Evolutionary conservation across 2,888 invertebrate genomes (phyloP).

Genomic region (Noctua janthina): DNA sequence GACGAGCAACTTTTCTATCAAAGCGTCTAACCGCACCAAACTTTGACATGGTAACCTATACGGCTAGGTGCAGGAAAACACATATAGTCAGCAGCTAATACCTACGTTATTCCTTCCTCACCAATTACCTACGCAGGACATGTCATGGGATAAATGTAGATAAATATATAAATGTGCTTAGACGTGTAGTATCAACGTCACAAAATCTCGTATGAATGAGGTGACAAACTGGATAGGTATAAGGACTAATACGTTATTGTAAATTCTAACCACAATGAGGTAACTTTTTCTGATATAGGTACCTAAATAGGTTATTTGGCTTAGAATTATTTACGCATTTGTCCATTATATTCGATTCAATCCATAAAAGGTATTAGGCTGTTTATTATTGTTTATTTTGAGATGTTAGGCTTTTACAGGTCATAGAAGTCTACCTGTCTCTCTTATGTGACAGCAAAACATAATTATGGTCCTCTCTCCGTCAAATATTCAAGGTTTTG

Average conservation of each 20-base stretch:
- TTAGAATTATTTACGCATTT: background rate
- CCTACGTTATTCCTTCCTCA: background rate
- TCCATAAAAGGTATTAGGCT: background rate
- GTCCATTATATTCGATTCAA: background rate
- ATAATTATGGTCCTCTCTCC: background rate
- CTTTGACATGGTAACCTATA: background rate
- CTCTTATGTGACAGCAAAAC: background rate
- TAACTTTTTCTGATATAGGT: background rate
- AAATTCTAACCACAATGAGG: background rate
- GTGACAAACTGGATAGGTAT: background rate
- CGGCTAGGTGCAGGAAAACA: background rate
- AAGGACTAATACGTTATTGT: background rate
- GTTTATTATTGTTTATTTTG: too few species aligned
- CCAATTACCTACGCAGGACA: background rate
- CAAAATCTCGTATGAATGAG: too few species aligned
- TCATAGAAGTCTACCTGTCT: background rate
- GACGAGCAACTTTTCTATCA: background rate
- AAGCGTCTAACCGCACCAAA: background rate
- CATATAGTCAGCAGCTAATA: background rate
- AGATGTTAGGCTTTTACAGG: too few species aligned
- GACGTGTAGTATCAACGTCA: too few species aligned
- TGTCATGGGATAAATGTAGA: background rate
- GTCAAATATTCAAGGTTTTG: background rate
- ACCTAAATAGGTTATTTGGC: background rate
- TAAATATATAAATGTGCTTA: background rate